Evolutionary conservation across 2,113 vertebrate genomes (phyloP), one percentile per base, ranked within the genome.

Genomic region (Hemiprocne comata): DNA sequence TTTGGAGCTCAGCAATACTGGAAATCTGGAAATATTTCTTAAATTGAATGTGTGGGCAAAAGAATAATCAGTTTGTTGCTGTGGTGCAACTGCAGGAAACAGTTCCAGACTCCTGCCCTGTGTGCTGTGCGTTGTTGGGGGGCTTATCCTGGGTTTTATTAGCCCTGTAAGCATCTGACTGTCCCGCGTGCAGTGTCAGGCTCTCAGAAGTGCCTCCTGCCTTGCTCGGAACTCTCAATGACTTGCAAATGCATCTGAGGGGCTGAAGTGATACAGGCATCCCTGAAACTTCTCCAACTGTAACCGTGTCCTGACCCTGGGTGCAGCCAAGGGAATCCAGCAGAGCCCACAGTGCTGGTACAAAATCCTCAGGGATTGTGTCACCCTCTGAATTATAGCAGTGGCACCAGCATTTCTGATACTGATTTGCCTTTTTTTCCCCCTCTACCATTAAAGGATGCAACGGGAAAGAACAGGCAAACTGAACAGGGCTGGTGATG

Each of bases 271-370:
- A 10, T 51, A 57, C 15, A 20, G 55, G 69, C 26, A 33, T 77
- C 81, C 61, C 78, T 31, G 16, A 81, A 66, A n/a, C 36, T 74
- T 66, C 69, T 70, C 13, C 50, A n/a, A 21, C 34, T 65, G 60
- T 31, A 57, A 15, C 14, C 15, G 6, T 80, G 58, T 33, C 34
- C 66, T 19, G 29, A 54, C 14, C 14, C 61, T 18, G 36, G 38
- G 13, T 1, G 4, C 4, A 17, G 87, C 72, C 64, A 42, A 29
- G 26, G 34, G 46, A 13, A 71, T 26, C 14, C 0, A 1, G 58
- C 74, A 80, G 74, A 88, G 28, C 19, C 24, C 0, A 0, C 0
- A 19, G 44, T 19, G 0, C 1, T 2, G 7, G 50, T 28, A 25
- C 0, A 1, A 73, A 90, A 89, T 83, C 36, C 58, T 4, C 26